phyloP scores from a whole-genome alignment of 2,113 vertebrate genomes.

The Lanius ludovicianus region DNA sequence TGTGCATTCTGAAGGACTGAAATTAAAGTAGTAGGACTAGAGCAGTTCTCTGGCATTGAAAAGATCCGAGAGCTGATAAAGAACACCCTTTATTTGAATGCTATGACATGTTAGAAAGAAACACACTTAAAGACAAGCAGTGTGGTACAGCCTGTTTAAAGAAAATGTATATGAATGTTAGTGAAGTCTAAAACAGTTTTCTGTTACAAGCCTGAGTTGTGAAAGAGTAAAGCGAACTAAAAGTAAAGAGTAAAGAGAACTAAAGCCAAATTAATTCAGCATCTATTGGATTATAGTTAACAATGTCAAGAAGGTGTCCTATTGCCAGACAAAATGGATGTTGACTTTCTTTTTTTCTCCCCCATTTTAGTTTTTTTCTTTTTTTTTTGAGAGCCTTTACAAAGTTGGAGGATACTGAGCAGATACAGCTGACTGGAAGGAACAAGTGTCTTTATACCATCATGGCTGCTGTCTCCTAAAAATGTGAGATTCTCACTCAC shows the following conservation, averaged over 20 bases:
- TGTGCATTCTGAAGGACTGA: not conserved
- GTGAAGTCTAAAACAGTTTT: not conserved
- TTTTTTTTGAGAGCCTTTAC: not conserved
- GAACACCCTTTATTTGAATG: not conserved
- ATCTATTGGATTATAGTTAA: not conserved
- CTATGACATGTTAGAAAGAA: not conserved
- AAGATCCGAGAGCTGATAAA: not conserved
- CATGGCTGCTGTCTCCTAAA: fast-evolving
- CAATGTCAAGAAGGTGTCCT: not conserved
- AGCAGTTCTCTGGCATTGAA: not conserved
- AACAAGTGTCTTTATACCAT: not conserved
- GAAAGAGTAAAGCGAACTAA: not conserved
- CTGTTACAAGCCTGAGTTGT: not conserved
- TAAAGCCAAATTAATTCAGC: not conserved
- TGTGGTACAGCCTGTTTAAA: not conserved
- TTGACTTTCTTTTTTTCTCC: fast-evolving
- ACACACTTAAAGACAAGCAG: not conserved
- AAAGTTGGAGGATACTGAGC: not conserved
- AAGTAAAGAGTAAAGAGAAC: not conserved
- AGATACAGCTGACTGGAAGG: not conserved
- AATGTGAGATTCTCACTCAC: not conserved
- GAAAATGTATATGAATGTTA: not conserved
- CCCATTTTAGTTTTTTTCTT: no score
- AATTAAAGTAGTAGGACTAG: not conserved
- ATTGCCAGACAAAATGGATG: not conserved